A percentile compares a stretch with the other conserved stretches of the same genome.
These are phyloP conservation scores for Columba livia DNA, from an alignment of 2,113 vertebrate species.

Conservation along the genomic window DNA sequence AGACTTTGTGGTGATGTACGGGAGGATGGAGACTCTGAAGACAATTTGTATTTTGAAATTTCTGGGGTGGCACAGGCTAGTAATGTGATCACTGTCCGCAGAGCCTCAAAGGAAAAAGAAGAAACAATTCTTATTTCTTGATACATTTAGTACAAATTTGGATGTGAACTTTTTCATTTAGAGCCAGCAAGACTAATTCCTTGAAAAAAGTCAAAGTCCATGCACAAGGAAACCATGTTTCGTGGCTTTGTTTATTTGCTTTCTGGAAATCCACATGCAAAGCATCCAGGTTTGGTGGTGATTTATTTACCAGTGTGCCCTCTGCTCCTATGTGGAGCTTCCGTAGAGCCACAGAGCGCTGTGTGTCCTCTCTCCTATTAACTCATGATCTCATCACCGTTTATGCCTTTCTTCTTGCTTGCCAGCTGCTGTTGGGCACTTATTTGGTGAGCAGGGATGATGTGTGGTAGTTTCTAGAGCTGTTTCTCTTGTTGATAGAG, in stretches of 20 bases:
- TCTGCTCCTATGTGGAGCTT: not conserved
- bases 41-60: not conserved
- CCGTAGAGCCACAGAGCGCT: not conserved
- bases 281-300: not conserved
- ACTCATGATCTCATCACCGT: slow-evolving; percentile 54
- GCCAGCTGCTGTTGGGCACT: slow-evolving; percentile 16
- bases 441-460: not conserved
- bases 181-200: not conserved
- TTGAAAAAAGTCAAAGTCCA: not conserved
- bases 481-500: not conserved
- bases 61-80: not conserved
- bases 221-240: not conserved
- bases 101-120: not conserved
- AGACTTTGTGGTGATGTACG: not conserved
- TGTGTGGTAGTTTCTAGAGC: not conserved
- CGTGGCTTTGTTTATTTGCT: not conserved
- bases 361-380: slow-evolving; percentile 21
- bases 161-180: not conserved
- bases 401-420: not conserved
- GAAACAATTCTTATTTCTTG: not conserved
- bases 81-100: not conserved
- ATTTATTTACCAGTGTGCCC: not conserved
- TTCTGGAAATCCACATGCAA: not conserved
- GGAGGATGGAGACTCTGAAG: not conserved
- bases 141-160: not conserved